phyloP scores from a whole-genome alignment of 2,113 vertebrate species.

The Miniopterus natalensis region DNA sequence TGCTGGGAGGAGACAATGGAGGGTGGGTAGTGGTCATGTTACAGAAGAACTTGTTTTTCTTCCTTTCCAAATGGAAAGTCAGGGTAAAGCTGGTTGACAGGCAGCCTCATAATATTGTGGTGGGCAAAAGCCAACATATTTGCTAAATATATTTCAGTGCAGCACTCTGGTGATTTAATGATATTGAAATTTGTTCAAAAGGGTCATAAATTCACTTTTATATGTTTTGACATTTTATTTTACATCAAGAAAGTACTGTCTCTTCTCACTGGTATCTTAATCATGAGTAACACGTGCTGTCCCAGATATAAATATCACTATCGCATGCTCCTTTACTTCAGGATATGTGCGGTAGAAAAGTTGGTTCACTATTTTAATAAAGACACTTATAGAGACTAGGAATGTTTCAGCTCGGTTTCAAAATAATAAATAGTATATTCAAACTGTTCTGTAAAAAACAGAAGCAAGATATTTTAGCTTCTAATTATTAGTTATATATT shows the following conservation, averaged over 20 bases:
- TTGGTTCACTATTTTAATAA: background rate
- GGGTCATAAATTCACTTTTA: background rate
- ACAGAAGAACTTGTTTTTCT: background rate
- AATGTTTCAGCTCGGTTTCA: background rate
- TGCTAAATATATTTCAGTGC: background rate
- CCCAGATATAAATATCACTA: background rate
- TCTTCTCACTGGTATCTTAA: background rate
- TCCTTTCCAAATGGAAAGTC: background rate
- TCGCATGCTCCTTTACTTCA: background rate
- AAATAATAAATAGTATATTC: background rate
- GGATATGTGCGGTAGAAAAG: background rate
- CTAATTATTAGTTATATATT: background rate
- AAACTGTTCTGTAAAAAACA: background rate
- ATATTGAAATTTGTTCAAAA: slow-evolving; percentile 2
- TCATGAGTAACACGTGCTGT: background rate
- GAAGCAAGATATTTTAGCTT: background rate
- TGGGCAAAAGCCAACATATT: background rate
- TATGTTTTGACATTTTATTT: slow-evolving; percentile 23
- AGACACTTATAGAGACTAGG: background rate
- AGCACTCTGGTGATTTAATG: background rate
- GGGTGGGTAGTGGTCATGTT: background rate
- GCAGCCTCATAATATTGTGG: background rate
- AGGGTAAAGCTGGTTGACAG: background rate
- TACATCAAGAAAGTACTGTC: background rate
- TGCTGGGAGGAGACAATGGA: background rate